These are phyloP conservation scores for Caenorhabditis sp. DNA, from an alignment of 2,888 invertebrate species.

Conservation along the genomic window DNA sequence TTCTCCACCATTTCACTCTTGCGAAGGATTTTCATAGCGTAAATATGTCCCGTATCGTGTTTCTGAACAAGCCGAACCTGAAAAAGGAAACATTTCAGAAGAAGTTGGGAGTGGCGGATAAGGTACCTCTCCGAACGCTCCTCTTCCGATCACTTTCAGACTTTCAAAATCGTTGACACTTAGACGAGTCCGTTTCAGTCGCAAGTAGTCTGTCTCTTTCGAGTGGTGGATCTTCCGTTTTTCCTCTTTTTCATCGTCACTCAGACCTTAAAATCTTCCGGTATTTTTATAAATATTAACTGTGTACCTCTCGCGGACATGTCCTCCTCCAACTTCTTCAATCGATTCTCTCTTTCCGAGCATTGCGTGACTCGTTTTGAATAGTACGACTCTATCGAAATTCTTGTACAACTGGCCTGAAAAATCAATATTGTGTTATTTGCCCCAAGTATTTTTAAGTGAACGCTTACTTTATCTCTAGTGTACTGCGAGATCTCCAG, in stretches of 20 bases:
- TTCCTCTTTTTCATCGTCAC: slow-evolving; percentile 88
- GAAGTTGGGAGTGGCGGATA: slow-evolving; percentile 12
- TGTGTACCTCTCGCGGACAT: slow-evolving; percentile 92
- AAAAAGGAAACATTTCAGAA: slow-evolving; percentile 37
- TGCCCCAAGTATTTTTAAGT: no score
- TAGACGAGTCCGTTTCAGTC: slow-evolving; percentile 89
- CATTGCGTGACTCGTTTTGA: slow-evolving; percentile 94
- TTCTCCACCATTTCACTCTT: slow-evolving; percentile 99
- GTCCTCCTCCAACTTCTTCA: slow-evolving; percentile 91
- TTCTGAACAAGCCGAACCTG: slow-evolving; percentile 97
- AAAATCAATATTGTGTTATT: slow-evolving; percentile 14
- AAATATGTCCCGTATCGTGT: slow-evolving; percentile 99
- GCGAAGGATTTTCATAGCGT: slow-evolving; percentile 99
- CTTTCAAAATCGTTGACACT: slow-evolving; percentile 99
- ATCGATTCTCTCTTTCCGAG: slow-evolving; percentile 92
- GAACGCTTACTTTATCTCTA: slow-evolving; percentile 74
- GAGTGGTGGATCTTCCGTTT: slow-evolving; percentile 96
- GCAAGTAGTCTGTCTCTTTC: slow-evolving; percentile 98
- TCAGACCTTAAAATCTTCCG: slow-evolving; percentile 61
- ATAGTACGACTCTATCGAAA: slow-evolving; percentile 99
- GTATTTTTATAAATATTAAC: neutral
- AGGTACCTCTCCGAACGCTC: slow-evolving; percentile 86
- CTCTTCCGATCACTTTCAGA: slow-evolving; percentile 89
- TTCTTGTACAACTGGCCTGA: slow-evolving; percentile 90
- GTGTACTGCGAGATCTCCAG: slow-evolving; percentile 76